phyloP scores from a whole-genome alignment of 2,888 invertebrate genomes.

The Eumerus sabulonum region DNA sequence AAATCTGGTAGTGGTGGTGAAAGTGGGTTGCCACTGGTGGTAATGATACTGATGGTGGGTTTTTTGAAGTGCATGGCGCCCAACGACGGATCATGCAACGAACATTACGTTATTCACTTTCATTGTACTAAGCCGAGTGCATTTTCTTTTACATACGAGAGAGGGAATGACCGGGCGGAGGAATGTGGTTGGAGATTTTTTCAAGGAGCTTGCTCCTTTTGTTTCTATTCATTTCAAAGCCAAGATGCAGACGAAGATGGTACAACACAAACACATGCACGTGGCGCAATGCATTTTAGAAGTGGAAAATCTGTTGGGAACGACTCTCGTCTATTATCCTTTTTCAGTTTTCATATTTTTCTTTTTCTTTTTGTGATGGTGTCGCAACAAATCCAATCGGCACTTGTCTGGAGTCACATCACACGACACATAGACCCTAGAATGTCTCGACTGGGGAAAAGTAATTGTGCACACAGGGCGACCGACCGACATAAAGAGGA shows the following conservation, averaged over 20 bases:
- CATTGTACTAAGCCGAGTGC: no score
- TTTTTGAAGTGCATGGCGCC: background rate
- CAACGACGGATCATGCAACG: no score
- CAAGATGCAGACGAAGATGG: no score
- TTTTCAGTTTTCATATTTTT: background rate
- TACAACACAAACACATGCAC: conserved; percentile 30
- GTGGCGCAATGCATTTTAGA: conserved; percentile 37
- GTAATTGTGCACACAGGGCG: conserved; percentile 48
- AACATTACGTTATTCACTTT: no score
- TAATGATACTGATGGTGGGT: no score
- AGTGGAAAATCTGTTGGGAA: conserved; percentile 57
- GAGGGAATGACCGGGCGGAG: no score
- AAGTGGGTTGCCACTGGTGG: no score
- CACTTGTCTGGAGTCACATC: conserved; percentile 52
- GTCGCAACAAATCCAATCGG: conserved; percentile 33
- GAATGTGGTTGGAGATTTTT: no score
- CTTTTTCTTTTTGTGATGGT: background rate
- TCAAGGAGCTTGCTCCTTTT: background rate
- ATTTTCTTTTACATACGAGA: no score
- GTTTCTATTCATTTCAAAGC: background rate
- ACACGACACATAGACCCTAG: conserved; percentile 33
- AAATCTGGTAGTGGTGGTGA: no score
- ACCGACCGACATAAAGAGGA: background rate
- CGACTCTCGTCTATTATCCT: conserved; percentile 10
- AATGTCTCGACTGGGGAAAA: conserved; percentile 43